Evolutionary conservation across 2,113 vertebrate species (phyloP).

Genomic region (Mirza zaza): DNA sequence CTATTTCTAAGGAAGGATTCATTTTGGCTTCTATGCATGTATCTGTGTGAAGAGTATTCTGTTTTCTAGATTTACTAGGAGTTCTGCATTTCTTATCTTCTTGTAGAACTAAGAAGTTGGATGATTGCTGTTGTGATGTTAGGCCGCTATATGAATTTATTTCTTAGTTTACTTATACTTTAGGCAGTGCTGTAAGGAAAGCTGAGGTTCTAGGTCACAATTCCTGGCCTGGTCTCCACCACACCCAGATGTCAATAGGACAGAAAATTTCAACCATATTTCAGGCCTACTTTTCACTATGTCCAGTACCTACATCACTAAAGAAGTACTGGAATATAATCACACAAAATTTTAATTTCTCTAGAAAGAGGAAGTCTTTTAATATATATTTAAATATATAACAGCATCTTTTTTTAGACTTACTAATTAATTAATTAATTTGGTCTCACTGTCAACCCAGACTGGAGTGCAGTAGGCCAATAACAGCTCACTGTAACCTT

Average conservation of each 20-base stretch:
- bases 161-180: not conserved
- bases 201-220: not conserved
- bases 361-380: not conserved
- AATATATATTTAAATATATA: not conserved
- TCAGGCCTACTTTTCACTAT: not conserved
- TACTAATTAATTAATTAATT: not conserved
- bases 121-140: not conserved
- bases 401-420: not conserved
- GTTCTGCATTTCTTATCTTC: not conserved
- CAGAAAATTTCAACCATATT: not conserved
- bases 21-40: not conserved
- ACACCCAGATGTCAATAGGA: not conserved
- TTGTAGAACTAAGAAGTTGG: not conserved
- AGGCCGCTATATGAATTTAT: not conserved
- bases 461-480: not conserved
- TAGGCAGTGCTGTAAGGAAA: not conserved
- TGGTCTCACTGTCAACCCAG: not conserved
- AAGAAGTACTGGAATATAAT: not conserved
- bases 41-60: not conserved
- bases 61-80: conserved; percentile 6
- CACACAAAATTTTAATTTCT: not conserved
- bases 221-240: not conserved
- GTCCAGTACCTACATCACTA: not conserved
- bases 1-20: conserved; percentile 18
- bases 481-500: not conserved